phyloP scores from a whole-genome alignment of 2,888 invertebrate species.

The Notocelia uddmanniana region DNA sequence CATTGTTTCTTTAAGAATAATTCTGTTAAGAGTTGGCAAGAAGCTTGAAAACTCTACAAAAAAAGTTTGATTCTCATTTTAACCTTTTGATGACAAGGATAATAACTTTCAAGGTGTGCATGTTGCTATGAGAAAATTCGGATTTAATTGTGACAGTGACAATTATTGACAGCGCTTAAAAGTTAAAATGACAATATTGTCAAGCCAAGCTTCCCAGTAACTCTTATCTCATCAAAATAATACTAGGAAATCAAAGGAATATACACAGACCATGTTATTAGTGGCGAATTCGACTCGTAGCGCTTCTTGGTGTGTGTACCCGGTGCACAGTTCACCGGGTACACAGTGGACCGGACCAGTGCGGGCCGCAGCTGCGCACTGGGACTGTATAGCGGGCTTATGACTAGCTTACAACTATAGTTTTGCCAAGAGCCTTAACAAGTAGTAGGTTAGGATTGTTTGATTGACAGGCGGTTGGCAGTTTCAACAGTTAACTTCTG shows the following conservation, averaged over 20 bases:
- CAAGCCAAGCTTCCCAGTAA: not conserved
- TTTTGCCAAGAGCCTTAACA: slow-evolving; percentile 51
- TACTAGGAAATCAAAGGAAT: slow-evolving; percentile 1
- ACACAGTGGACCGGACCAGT: slow-evolving; percentile 70
- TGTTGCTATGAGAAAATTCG: not conserved
- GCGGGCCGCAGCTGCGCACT: slow-evolving; percentile 79
- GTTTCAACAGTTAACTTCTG: not conserved
- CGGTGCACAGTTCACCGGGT: slow-evolving; percentile 54
- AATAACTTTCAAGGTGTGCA: not conserved
- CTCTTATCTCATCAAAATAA: not conserved
- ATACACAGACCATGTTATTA: slow-evolving; percentile 27
- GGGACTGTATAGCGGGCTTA: slow-evolving; percentile 78
- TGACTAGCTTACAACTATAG: slow-evolving; percentile 58
- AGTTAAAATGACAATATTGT: not conserved
- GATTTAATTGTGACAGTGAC: not conserved
- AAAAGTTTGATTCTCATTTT: not conserved
- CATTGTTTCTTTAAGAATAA: not conserved
- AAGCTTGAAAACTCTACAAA: too few relatives aligned
- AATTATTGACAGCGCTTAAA: too few relatives aligned
- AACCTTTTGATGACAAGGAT: not conserved
- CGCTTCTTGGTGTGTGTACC: slow-evolving; percentile 78
- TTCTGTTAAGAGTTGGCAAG: too few relatives aligned
- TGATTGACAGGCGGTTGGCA: not conserved
- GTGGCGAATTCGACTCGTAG: slow-evolving; percentile 54
- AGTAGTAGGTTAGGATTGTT: not conserved